A percentile compares a stretch with the other conserved stretches of the same genome.
Conservation (phyloP, 1,140 invertebrate genomes). For the Platorchestia sp. region DNA sequence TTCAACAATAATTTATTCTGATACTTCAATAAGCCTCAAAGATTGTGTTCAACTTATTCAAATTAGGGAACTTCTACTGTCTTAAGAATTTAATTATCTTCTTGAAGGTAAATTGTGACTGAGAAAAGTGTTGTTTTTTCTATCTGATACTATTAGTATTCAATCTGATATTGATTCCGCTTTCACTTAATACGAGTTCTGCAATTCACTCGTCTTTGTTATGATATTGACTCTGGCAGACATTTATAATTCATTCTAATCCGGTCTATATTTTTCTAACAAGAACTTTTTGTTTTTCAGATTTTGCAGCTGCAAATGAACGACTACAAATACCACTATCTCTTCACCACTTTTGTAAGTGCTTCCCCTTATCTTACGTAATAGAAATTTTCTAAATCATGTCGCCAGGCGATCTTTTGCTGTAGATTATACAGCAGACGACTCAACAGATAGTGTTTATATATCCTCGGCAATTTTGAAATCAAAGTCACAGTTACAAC, state of each 20-base stretch:
- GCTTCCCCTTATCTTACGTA: background rate
- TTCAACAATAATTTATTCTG: no score
- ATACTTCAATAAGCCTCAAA: no score
- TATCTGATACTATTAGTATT: background rate
- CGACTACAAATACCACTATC: slow-evolving; percentile 92
- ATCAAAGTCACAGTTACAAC: background rate
- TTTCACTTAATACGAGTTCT: background rate
- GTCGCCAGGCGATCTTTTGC: background rate
- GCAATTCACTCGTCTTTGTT: background rate
- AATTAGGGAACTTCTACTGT: no score
- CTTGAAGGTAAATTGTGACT: no score
- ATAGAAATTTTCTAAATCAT: background rate
- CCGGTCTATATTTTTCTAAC: background rate
- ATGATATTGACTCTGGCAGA: background rate
- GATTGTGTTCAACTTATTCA: no score
- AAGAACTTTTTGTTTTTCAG: slow-evolving; percentile 74
- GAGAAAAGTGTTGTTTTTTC: no score
- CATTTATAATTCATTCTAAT: no score
- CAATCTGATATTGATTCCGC: background rate
- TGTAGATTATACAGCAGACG: background rate
- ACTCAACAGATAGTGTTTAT: background rate
- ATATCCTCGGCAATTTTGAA: background rate
- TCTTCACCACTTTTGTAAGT: slow-evolving; percentile 93
- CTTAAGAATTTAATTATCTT: no score
- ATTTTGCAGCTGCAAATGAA: slow-evolving; percentile 94